A percentile compares a stretch with the other conserved stretches of the same genome.
Conservation (phyloP, 23 tunicate genomes). For the Botrylloides violaceus region DNA sequence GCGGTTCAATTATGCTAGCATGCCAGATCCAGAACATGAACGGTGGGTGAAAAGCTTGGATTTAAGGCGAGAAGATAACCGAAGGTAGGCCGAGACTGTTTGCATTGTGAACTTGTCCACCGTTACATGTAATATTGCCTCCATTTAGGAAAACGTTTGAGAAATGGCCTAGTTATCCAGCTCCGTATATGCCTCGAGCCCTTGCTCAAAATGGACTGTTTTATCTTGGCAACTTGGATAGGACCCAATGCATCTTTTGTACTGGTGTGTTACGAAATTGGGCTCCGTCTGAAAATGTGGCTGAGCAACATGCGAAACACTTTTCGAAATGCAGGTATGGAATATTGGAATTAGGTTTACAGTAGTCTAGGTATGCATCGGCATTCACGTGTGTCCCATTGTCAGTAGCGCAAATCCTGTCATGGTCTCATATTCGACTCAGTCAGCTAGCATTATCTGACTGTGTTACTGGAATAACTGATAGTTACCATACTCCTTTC, state of each 20-base stretch:
- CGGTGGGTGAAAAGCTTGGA: neutral
- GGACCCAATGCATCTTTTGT: conserved; percentile 20
- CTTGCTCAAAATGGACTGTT: conserved; percentile 15
- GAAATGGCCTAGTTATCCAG: conserved; percentile 30
- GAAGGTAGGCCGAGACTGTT: conserved; percentile 6
- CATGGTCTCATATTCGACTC: too few relatives aligned
- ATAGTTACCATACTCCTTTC: too few relatives aligned
- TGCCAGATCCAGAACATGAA: neutral
- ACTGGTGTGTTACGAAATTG: conserved; percentile 18
- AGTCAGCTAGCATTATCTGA: too few relatives aligned
- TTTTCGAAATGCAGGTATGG: conserved; percentile 31
- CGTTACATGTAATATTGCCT: too few relatives aligned
- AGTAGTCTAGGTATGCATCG: too few relatives aligned
- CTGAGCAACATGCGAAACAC: conserved; percentile 22
- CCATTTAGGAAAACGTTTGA: conserved; percentile 15
- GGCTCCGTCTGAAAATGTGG: conserved; percentile 11
- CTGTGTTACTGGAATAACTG: too few relatives aligned
- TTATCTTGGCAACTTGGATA: conserved; percentile 22
- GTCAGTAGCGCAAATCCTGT: too few relatives aligned
- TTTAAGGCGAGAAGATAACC: neutral
- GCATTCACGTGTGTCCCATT: too few relatives aligned
- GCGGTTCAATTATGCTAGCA: conserved; percentile 1
- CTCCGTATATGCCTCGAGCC: conserved; percentile 2
- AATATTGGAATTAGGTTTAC: too few relatives aligned
- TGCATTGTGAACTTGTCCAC: neutral